Base-by-base conservation (phyloP, 2,888 invertebrate species). In the Liopterus haemorrhoidalis region DNA sequence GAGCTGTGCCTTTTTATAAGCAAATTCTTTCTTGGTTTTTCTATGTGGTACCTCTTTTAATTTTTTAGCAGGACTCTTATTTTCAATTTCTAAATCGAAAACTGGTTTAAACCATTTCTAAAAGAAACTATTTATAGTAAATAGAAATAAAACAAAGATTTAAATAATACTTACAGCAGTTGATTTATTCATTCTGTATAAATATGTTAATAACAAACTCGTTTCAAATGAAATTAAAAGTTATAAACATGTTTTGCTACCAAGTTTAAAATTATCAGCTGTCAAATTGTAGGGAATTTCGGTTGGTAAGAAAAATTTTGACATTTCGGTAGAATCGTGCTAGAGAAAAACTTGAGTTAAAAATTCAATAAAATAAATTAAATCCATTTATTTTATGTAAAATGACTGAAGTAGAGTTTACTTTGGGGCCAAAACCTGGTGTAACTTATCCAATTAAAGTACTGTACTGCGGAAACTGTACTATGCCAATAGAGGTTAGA, bases 381-480 rank as follows among this genome's bases (percentile, higher is more conserved):
- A n/a, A n/a, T n/a, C n/a, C n/a, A 70, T 70, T 70, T 70, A 70
- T 69, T 70, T 69, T 38, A 28, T 43, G 5, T n/a, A 49, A 33
- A 18, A 41, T 54, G 41, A 43, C 51, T 54, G 52, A 30, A 31
- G 40, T 45, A 46, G 50, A 41, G 20, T 46, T 55, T 42, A 43
- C 50, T 30, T 44, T 46, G 46, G 69, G 69, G 6, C 66, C 69
- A 38, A 62, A 59, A 47, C 59, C 64, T 30, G 86, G 84, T 51
- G 74, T 86, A 48, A 75, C 72, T 49, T 95, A 94, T 69, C 94
- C 94, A 14, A 57, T 89, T 49, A 78, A 77, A 65, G 85, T 95
- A 49, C 73, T 81, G 55, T 95, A 95, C 68, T 95, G 94, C 68
- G 94, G 94, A 32, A 92, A 92, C 68, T 93, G 93, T 72, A 82